These are phyloP conservation scores for Aradophagus sp. DNA, from an alignment of 1,140 invertebrate species.

Conservation along the genomic window DNA sequence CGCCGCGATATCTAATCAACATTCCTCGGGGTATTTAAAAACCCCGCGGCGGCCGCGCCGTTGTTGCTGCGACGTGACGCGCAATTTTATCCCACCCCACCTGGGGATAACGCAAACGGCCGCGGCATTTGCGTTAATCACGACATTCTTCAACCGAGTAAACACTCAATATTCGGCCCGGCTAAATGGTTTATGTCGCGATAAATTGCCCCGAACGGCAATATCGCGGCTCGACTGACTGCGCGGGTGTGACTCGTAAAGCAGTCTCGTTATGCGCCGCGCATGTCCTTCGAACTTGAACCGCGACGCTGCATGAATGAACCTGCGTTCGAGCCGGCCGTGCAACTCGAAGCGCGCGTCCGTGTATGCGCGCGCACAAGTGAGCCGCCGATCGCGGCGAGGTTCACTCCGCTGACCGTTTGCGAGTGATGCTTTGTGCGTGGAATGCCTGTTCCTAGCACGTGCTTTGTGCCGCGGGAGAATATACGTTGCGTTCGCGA, in stretches of 20 bases:
- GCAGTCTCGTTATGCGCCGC: conserved; percentile 40
- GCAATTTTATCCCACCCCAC: conserved; percentile 13
- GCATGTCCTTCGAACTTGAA: conserved; percentile 54
- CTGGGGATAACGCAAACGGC: conserved; percentile 18
- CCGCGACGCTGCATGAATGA: conserved; percentile 57
- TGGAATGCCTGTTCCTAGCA: conserved; percentile 61
- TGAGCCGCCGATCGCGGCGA: conserved; percentile 36
- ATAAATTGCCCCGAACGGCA: conserved; percentile 27
- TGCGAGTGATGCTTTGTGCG: conserved; percentile 58
- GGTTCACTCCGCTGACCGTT: conserved; percentile 59
- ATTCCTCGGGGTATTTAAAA: conserved; percentile 30
- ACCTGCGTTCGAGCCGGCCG: conserved; percentile 40
- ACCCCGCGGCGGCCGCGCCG: neutral
- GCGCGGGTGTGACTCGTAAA: conserved; percentile 46
- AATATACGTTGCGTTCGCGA: conserved; percentile 50
- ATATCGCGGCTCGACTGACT: neutral
- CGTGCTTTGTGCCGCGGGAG: conserved; percentile 56
- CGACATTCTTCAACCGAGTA: conserved; percentile 27
- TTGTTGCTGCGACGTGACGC: conserved; percentile 5
- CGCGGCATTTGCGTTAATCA: conserved; percentile 30
- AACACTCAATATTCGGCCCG: conserved; percentile 10
- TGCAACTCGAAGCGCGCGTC: conserved; percentile 46
- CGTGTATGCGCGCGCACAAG: conserved; percentile 29
- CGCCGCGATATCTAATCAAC: conserved; percentile 43
- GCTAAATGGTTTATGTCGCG: neutral